Conservation (phyloP, 2,888 invertebrate species). For the Cerastis leucographa region DNA sequence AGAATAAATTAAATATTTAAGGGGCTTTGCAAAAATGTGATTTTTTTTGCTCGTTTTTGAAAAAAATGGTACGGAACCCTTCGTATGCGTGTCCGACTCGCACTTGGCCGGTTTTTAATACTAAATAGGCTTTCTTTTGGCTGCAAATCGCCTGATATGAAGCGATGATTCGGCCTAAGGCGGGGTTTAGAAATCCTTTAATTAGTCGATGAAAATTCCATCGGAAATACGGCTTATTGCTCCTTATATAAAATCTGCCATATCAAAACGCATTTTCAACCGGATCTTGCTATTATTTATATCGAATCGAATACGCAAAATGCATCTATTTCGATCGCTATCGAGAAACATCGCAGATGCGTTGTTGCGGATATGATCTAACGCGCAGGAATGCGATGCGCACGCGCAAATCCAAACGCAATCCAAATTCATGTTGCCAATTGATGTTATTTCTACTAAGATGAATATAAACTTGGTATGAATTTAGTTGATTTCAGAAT, state of each 20-base stretch:
- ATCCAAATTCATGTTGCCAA: background rate
- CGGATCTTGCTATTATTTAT: constrained; percentile 4
- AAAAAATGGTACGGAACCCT: too few relatives aligned
- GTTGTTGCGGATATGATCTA: constrained; percentile 61
- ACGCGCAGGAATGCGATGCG: constrained; percentile 53
- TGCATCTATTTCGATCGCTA: constrained; percentile 46
- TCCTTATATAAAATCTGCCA: background rate
- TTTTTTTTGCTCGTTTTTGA: too few relatives aligned
- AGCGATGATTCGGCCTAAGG: too few relatives aligned
- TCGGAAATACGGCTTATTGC: background rate
- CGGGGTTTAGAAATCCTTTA: background rate
- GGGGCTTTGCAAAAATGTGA: too few relatives aligned
- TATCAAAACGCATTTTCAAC: background rate
- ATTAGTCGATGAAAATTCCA: background rate
- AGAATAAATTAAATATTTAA: too few relatives aligned
- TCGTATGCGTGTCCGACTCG: too few relatives aligned
- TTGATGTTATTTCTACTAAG: background rate
- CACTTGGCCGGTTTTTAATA: too few relatives aligned
- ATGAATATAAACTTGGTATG: background rate
- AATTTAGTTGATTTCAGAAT: background rate
- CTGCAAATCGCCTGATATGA: too few relatives aligned
- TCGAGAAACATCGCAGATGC: constrained; percentile 37
- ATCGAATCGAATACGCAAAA: constrained; percentile 20
- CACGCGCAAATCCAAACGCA: constrained; percentile 48
- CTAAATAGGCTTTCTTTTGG: too few relatives aligned